Conservation (phyloP, 2,113 vertebrate species). For the Prochilodus magdalenae region DNA sequence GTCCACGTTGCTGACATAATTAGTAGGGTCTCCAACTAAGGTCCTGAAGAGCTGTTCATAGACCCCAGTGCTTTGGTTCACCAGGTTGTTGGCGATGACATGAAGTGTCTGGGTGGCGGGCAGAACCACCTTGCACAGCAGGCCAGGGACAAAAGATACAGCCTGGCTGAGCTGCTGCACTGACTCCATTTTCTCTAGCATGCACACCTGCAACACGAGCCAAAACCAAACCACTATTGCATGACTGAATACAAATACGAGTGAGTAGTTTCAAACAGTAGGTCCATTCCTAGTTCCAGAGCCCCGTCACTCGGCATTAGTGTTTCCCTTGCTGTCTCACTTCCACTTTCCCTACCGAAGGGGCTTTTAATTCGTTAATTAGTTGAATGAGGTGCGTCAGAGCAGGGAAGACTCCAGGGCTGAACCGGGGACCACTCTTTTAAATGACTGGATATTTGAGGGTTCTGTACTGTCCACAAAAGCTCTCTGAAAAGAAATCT, state of each 20-base stretch:
- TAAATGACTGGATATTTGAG: no score
- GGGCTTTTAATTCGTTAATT: background rate
- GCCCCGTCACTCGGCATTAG: no score
- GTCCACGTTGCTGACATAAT: slow-evolving; percentile 61
- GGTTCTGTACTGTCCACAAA: no score
- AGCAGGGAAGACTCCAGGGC: background rate
- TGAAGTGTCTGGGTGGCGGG: slow-evolving; percentile 60
- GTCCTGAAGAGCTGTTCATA: slow-evolving; percentile 61
- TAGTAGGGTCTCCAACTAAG: slow-evolving; percentile 71
- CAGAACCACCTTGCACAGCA: slow-evolving; percentile 64
- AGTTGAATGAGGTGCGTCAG: background rate
- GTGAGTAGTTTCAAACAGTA: no score
- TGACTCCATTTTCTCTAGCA: slow-evolving; percentile 61
- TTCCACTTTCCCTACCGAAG: background rate
- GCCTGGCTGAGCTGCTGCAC: slow-evolving; percentile 49
- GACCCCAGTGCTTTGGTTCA: slow-evolving; percentile 53
- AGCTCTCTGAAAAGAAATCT: background rate
- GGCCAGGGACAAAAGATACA: slow-evolving; percentile 61
- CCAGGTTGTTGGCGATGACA: slow-evolving; percentile 51
- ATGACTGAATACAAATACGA: no score
- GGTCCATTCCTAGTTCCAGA: no score
- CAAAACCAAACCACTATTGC: background rate
- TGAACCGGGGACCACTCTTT: no score
- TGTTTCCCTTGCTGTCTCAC: background rate
- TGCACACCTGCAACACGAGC: slow-evolving; percentile 68